Evolutionary conservation across 1,140 invertebrate genomes (phyloP), one percentile per base, ranked within the genome.

Genomic region (Capitella teleta): DNA sequence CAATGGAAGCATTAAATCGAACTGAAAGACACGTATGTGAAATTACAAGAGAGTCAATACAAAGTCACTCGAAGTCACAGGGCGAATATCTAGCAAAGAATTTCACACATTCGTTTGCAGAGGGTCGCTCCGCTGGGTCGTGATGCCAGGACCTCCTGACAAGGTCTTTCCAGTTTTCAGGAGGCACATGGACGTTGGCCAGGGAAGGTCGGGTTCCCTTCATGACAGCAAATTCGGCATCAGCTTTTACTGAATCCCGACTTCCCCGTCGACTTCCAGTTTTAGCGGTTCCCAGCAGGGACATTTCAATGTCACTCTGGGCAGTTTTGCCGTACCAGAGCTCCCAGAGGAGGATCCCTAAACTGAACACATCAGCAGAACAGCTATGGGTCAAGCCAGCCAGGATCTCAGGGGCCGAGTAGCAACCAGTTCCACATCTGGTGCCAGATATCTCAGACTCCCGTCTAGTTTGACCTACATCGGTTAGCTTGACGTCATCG

Each of bases 331-430:
- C 38, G 38, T 41, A 41, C 38, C 38, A 41, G 4, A 49, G 30
- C 24, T 49, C 47, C 47, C 47, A 49, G 34, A 41, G 8, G 28
- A 49, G 19, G 21, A 49, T n/a, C 12, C 47, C 47, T 8, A 49
- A 18, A 12, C n/a, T 24, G 34, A 25, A 49, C 16, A 49, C 42
- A 24, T 49, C 47, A 41, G 30, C 32, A 6, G 12, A 23, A n/a
- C 25, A 26, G 47, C 16, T 23, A 24, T 49, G 42, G 16, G 14
- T 23, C 4, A 6, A 4, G n/a, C 32, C 37, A 5, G 25, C 19
- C 5, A 49, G 41, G 0, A 62, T 55, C 52, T 68, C 66, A 2
- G 66, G 66, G 23, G 63, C 61, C 58, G 63, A 60, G 44, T 66
- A 67, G 1, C 60, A 58, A 5, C 60, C 59, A 12, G 60, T 62